Conservation (phyloP, 1,140 invertebrate genomes). For the Camponotus pennsylvanicus region DNA sequence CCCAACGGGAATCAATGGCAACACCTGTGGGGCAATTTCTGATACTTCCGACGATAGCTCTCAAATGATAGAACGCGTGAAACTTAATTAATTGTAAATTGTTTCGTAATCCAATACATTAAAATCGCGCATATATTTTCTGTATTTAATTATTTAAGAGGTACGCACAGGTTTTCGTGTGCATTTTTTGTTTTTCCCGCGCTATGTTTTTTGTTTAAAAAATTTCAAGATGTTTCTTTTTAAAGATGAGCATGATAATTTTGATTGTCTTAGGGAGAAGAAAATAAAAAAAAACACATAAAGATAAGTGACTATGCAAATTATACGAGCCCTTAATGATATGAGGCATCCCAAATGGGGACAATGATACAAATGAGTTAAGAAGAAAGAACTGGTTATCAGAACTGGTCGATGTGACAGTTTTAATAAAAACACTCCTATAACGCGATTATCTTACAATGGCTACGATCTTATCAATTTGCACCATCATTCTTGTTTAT, state of each 20-base stretch:
- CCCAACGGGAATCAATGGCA: constrained; percentile 56
- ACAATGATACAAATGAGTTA: constrained; percentile 26
- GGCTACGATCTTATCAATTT: constrained; percentile 42
- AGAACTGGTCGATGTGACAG: constrained; percentile 4
- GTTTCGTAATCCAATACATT: neutral
- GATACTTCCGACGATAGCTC: constrained; percentile 14
- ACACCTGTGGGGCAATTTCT: constrained; percentile 36
- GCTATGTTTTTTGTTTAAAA: neutral
- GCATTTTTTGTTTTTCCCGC: neutral
- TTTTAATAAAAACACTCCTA: constrained; percentile 20
- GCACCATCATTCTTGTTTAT: constrained; percentile 36
- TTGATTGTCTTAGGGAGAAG: neutral
- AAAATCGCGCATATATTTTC: neutral
- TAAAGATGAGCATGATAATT: neutral
- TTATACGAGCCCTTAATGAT: constrained; percentile 1
- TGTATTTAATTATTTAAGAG: neutral
- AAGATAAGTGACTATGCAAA: neutral
- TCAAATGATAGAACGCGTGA: constrained; percentile 15
- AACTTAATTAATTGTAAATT: constrained; percentile 47
- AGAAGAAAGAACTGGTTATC: neutral
- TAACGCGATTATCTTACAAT: constrained; percentile 38
- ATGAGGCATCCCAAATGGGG: neutral
- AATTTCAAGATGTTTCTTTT: neutral
- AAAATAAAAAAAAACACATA: neutral
- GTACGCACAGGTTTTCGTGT: neutral